Base-by-base conservation (phyloP, 1,140 invertebrate species). In the Saccostrea cuccullata region DNA sequence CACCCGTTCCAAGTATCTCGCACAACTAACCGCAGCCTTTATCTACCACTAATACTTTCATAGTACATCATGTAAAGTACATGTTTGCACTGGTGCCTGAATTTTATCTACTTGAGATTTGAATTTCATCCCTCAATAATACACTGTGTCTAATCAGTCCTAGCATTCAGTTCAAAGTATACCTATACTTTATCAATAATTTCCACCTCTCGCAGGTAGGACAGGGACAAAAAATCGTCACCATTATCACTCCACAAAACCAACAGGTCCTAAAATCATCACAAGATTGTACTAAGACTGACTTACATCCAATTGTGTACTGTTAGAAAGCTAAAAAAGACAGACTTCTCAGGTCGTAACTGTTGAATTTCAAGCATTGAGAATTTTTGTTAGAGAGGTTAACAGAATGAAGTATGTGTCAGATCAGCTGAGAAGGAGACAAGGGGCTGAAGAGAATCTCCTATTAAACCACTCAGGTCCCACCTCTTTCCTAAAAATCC, bases 21-120 rank as follows among this genome's bases (percentile, higher is more conserved):
- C 23, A 73, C 70, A 73, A 26, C 70, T 30, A 26, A 73, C 13
- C 70, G 15, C 26, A 73, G 70, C 15, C 26, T 73, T 73, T 73
- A 73, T 73, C 70, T 73, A 26, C 70, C 70, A 73, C 30, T 73
- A 36, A 73, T 73, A 73, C 70, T 73, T 73, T 73, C 70, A 73
- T 73, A 73, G 70, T 73, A 73, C 70, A 73, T 73, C 70, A 73
- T 73, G 36, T 26, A 73, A 73, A 73, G 70, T 73, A 73, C 70
- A 30, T 73, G 70, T 73, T 73, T 73, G 70, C 70, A 73, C 70
- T 73, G 70, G 70, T 73, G 70, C 70, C 70, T 73, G 70, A 73
- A 64, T 73, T 73, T 73, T 73, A 73, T 73, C 70, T 73, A 73
- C 70, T 73, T 30, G 70, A 73, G 70, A 73, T 73, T 36, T 73